phyloP scores from a whole-genome alignment of 1,140 invertebrate genomes.

The Calephelis virginiensis region DNA sequence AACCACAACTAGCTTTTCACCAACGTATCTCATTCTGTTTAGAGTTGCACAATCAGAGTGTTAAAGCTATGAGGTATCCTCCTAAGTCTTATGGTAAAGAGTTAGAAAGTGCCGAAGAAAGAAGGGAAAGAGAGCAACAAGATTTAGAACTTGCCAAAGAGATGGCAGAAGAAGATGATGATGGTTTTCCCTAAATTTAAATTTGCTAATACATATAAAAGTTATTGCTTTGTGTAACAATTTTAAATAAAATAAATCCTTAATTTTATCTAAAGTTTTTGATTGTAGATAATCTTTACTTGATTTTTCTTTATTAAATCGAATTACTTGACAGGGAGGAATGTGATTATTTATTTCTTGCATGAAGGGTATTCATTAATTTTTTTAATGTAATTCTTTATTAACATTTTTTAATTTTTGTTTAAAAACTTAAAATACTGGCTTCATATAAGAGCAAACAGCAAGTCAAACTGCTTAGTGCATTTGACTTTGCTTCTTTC shows the following conservation, averaged over 20 bases:
- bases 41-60: conserved; percentile 98
- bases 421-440: too few species aligned
- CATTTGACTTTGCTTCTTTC: too few species aligned
- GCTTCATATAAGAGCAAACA: too few species aligned
- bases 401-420: too few species aligned
- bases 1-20: conserved; percentile 98
- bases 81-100: conserved; percentile 99
- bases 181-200: conserved; percentile 84
- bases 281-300: not conserved
- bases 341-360: too few species aligned
- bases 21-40: conserved; percentile 98
- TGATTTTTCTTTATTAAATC: too few species aligned
- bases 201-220: not conserved
- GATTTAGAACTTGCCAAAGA: conserved; percentile 98
- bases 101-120: conserved; percentile 97
- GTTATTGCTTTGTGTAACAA: conserved; percentile 18
- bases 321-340: too few species aligned
- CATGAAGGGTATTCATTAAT: too few species aligned
- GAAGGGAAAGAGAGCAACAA: conserved; percentile 97
- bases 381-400: too few species aligned
- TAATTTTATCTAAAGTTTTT: not conserved
- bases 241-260: conserved; percentile 4
- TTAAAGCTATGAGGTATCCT: conserved; percentile 99
- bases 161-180: conserved; percentile 99
- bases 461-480: too few species aligned